Base-by-base conservation (phyloP, 2,888 invertebrate genomes). In the Apamea epomidion region DNA sequence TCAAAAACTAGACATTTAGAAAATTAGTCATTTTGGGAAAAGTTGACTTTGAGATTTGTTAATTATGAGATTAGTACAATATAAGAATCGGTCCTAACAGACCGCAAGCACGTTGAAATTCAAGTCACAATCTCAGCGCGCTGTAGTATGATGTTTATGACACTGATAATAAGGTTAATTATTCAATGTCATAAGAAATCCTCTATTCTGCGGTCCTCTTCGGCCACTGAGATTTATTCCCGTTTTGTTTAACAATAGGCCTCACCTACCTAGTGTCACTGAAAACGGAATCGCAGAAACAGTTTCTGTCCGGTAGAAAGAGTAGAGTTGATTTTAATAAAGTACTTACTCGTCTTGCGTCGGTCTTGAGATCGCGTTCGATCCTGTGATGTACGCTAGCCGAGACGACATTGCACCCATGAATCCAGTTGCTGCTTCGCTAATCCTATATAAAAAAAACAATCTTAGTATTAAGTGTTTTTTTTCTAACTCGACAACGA, bases 401-500 rank as follows among this genome's bases (percentile, higher is more conserved):
- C 97, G 96, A 5, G 97, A 97, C 25, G 98, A 97, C 95, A 98
- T 97, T 51, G 97, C 97, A 12, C 97, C 97, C 91, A 98, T 97
- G 60, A 97, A 94, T 73, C 97, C 97, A 0, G 96, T 96, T 6
- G 97, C 97, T 10, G 97, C 98, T 93, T 97, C 97, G 79, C 97
- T 97, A 85, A 97, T 95, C 81, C 97, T 97, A 83, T 16, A 65
- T 7, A 21, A 10, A 25, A 67, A n/a, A 0, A 42, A 68, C 32
- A 67, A 70, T n/a, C n/a, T 37, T 2, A 8, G 1, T 6, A 18
- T 25, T 42, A 25, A 42, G 68, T 18, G 2, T 5, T 18, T 68
- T 42, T 68, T 18, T 18, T 12, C 29, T 29, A 48, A 48, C 21
- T 29, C 0, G 21, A 45, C 14, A 45, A 60, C 21, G 0, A 60